phyloP scores from a whole-genome alignment of 2,797 vertebrate genomes.

The Artibeus lituratus region DNA sequence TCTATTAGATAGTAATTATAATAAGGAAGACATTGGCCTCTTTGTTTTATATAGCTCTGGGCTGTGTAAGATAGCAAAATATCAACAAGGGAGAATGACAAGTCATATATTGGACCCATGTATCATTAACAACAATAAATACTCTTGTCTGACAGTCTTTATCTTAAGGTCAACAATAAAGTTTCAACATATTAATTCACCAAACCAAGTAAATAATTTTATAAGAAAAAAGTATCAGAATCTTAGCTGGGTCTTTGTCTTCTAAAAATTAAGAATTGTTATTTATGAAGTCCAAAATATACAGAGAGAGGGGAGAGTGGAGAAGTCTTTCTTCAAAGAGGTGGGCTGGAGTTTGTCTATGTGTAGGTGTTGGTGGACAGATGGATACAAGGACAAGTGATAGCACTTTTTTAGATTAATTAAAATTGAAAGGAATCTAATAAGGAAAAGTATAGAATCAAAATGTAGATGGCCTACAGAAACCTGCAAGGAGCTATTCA shows the following conservation, averaged over 20 bases:
- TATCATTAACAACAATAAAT: not conserved
- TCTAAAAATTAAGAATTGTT: not conserved
- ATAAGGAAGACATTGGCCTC: not conserved
- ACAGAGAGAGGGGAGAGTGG: not conserved
- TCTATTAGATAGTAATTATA: not conserved
- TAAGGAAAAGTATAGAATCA: not conserved
- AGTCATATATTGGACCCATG: not conserved
- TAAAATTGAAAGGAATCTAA: not conserved
- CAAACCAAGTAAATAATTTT: not conserved
- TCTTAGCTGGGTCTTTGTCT: not conserved
- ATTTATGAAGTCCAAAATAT: not conserved
- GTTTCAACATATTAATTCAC: not conserved
- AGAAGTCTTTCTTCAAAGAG: not conserved
- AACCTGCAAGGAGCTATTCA: not conserved
- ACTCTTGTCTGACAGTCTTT: not conserved
- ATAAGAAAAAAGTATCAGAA: not conserved
- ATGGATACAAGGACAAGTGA: no score
- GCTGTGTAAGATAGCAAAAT: not conserved
- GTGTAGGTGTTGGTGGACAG: not conserved
- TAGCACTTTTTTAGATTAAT: not conserved
- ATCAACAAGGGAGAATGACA: not conserved
- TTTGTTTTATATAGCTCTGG: not conserved
- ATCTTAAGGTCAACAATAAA: not conserved
- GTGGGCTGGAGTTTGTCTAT: not conserved
- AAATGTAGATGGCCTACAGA: not conserved